Conservation (phyloP, 2,113 vertebrate species). For the Smithornis capensis region DNA sequence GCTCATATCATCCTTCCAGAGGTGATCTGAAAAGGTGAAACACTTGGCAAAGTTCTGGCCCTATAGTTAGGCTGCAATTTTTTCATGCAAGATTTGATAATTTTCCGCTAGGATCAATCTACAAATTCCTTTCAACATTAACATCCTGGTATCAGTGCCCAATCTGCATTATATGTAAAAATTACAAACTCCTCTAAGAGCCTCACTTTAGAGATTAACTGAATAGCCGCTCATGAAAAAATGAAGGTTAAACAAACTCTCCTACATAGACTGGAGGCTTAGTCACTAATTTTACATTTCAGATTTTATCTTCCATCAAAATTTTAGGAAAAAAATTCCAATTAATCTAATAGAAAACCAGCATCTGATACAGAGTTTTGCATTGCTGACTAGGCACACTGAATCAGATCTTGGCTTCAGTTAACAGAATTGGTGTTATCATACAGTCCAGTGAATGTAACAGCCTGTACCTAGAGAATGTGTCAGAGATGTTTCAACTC, state of each 20-base stretch:
- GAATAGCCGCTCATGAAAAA: background rate
- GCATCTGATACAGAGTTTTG: background rate
- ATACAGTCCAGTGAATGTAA: background rate
- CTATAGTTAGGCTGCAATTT: background rate
- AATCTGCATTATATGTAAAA: background rate
- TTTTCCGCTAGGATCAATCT: background rate
- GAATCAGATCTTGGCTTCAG: background rate
- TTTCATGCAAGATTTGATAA: background rate
- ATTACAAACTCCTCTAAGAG: background rate
- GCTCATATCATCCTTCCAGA: background rate
- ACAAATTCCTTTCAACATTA: background rate
- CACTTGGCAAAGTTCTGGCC: background rate
- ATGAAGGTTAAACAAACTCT: background rate
- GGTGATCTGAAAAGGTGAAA: background rate
- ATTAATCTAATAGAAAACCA: background rate
- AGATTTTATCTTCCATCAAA: conserved; percentile 45
- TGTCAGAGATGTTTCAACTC: background rate
- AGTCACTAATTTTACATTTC: background rate
- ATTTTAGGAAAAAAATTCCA: conserved; percentile 12
- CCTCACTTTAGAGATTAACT: background rate
- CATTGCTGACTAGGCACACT: background rate
- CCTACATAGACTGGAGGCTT: background rate
- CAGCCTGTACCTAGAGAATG: background rate
- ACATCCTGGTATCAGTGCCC: background rate
- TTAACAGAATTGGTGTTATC: conserved; percentile 15